phyloP scores from a whole-genome alignment of 2,797 vertebrate species.

The Clarias fuscus region DNA sequence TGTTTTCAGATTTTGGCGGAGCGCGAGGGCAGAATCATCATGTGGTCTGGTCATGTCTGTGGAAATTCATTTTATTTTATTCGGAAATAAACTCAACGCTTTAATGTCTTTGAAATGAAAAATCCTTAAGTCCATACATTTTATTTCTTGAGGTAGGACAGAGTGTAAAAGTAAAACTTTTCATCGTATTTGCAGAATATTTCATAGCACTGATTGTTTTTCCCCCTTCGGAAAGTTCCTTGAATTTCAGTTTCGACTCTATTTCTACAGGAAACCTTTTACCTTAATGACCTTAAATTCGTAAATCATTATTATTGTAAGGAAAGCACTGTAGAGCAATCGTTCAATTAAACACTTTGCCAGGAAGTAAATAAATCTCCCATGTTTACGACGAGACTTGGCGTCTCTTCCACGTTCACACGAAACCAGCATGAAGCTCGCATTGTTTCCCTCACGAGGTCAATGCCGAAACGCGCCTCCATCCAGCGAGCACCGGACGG shows the following conservation, averaged over 20 bases:
- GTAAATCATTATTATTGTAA: not conserved
- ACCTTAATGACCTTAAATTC: not conserved
- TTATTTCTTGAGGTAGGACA: not conserved
- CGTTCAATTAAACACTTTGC: not conserved
- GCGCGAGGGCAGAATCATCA: not conserved
- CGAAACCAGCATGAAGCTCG: not conserved
- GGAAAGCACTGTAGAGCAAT: not conserved
- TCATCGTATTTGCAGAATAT: not conserved
- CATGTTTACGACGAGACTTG: not conserved
- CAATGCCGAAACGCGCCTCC: not conserved
- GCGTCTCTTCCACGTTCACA: not conserved
- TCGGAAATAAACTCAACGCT: not conserved
- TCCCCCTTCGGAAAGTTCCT: not conserved
- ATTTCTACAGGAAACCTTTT: not conserved
- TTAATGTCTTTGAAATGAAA: not conserved
- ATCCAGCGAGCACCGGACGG: not conserved
- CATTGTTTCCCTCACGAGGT: not conserved
- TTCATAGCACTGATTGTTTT: not conserved
- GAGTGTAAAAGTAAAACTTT: not conserved
- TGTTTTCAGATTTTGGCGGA: not conserved
- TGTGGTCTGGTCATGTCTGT: not conserved
- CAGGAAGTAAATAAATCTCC: not conserved
- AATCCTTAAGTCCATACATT: not conserved
- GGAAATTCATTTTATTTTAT: too few species aligned
- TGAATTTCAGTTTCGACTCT: not conserved